Evolutionary conservation across 2,888 invertebrate species (phyloP).

Genomic region (Acrocyrtus sp.): DNA sequence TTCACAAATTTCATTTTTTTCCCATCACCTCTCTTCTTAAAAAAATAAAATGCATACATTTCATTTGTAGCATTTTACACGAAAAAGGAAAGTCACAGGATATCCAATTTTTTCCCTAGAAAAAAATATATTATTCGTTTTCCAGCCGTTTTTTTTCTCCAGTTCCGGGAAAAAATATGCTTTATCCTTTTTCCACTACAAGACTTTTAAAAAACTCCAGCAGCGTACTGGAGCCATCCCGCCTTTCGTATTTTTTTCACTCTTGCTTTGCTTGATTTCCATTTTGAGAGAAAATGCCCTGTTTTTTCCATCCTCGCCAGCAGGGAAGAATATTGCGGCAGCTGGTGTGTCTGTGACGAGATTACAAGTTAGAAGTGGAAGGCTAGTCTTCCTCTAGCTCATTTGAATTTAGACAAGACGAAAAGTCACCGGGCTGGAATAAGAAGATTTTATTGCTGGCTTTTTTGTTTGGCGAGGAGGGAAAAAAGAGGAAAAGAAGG

Average conservation of each 20-base stretch:
- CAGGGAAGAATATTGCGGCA: slow-evolving; percentile 35
- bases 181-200: neutral
- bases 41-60: too few relatives aligned
- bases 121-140: neutral
- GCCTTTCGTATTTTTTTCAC: neutral
- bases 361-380: slow-evolving; percentile 40
- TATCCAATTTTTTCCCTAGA: slow-evolving; percentile 32
- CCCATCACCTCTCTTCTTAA: too few relatives aligned
- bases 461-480: slow-evolving; percentile 27
- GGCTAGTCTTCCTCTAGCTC: slow-evolving; percentile 11
- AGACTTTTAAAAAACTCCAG: neutral
- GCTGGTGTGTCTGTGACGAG: slow-evolving; percentile 51
- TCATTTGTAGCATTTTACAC: slow-evolving; percentile 1
- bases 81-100: slow-evolving; percentile 23
- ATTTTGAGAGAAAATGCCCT: slow-evolving; percentile 29
- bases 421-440: slow-evolving; percentile 46
- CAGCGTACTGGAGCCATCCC: neutral
- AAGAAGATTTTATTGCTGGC: slow-evolving; percentile 49
- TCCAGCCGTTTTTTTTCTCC: neutral
- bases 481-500: slow-evolving; percentile 4
- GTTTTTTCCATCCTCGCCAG: slow-evolving; percentile 26
- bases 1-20: too few relatives aligned
- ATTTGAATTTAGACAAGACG: slow-evolving; percentile 52
- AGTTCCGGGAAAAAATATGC: neutral
- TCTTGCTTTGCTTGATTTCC: slow-evolving; percentile 18